These are phyloP conservation scores for Prunella strophiata DNA, from an alignment of 2,797 vertebrate genomes.

Conservation along the genomic window DNA sequence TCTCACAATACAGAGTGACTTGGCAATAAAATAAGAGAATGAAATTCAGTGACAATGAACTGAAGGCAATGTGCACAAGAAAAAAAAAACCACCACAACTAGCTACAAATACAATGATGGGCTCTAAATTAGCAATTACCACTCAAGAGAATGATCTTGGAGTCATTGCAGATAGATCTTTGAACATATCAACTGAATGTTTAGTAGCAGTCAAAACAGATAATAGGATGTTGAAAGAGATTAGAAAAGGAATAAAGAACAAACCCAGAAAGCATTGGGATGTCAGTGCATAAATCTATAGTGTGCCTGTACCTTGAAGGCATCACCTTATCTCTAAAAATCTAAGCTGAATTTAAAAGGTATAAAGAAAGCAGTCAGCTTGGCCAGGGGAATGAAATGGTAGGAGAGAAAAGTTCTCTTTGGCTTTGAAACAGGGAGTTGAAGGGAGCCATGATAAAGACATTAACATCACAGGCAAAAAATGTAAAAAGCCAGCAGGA, in stretches of 20 bases:
- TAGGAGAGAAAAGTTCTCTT: neutral
- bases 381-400: neutral
- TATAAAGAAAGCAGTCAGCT: neutral
- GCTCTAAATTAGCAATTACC: slow-evolving; percentile 61
- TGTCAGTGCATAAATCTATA: neutral
- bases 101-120: slow-evolving; percentile 37
- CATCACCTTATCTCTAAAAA: neutral
- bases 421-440: neutral
- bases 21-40: slow-evolving; percentile 38
- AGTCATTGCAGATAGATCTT: slow-evolving; percentile 29
- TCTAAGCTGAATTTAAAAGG: neutral
- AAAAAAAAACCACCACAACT: neutral
- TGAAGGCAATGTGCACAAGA: neutral
- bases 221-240: slow-evolving; percentile 20
- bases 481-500: neutral
- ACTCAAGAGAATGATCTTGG: slow-evolving; percentile 20
- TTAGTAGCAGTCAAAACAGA: slow-evolving; percentile 32
- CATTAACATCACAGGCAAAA: neutral
- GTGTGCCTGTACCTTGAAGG: neutral
- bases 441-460: neutral
- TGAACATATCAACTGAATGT: slow-evolving; percentile 7
- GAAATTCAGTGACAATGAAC: slow-evolving; percentile 35
- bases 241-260: slow-evolving; percentile 29
- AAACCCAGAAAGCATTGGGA: neutral
- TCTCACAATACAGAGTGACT: slow-evolving; percentile 19